Base-by-base conservation (phyloP, 2,888 invertebrate species). In the Athalia cordata region DNA sequence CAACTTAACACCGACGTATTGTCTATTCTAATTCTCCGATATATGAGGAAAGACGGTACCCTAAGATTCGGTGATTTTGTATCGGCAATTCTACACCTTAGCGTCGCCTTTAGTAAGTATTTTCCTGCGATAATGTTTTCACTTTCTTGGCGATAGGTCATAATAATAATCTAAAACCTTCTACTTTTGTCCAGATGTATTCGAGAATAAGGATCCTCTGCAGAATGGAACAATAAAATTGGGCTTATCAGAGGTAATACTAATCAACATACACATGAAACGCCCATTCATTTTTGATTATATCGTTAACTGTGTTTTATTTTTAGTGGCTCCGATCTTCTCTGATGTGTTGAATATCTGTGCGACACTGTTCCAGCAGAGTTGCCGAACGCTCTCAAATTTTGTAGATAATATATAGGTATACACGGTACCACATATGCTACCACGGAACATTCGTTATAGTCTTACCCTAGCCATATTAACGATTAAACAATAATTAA, bases 41-140 rank as follows among this genome's bases (percentile, higher is more conserved):
- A 97, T 85, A 97, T 97, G 95, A 93, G 97, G 82, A 97, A 97
- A 89, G 98, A 98, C 88, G 97, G 97, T 59, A 97, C 97, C 78
- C 92, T 98, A 65, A 92, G 98, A 83, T 96, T 98, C 86, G 97
- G 97, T 8, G 98, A 98, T 90, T 98, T 97, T 88, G 97, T 97
- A 3, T 96, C 96, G 0, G 96, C 97, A 64, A 96, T 98, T 84
- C 92, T 98, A 85, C 97, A 97, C 88, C 92, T 98, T 80, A 96
- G 96, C 82, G 94, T 97, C 75, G 96, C 97, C 15, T 98, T 98
- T 89, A 95, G 97, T 96, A 92, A 93, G 93, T 47, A 59, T 13
- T 72, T 72, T 15, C 50, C 15, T 13, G 64, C 3, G 49, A 49
- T 47, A 49, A 49, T 13, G 47, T 11, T 64, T 49, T 9, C 2